Base-by-base conservation (phyloP, 2,113 vertebrate species). In the Aldabrachelys gigantea region DNA sequence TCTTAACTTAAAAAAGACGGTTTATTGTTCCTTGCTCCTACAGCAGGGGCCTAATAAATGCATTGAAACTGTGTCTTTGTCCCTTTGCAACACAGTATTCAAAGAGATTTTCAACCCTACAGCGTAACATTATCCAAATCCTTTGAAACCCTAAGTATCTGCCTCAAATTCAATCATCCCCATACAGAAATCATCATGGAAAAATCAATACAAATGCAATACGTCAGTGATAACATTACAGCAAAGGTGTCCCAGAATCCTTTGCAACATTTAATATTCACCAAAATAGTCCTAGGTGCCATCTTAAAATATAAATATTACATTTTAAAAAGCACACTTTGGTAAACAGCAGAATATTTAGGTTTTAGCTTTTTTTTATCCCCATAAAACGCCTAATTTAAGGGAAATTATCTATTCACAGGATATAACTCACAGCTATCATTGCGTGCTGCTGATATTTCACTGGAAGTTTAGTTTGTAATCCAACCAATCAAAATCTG, bases 1-100 rank as follows among this genome's bases (percentile, higher is more conserved):
- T 98, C 98, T 98, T 98, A 98, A 98, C 98, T 98, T 98, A 96
- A 98, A 98, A 98, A 98, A 98, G 93, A 98, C 97, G 97, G 92
- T 92, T 97, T 98, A 97, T 96, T 98, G 96, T 98, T 98, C 94
- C 94, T 94, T 3, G 6, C 95, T 97, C 85, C 97, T 98, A 98
- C 96, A 98, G 98, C 97, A 97, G 90, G 96, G 96, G 96, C 97
- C 98, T 98, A 98, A 98, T 98, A 98, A 98, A 98, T 82, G 96
- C 91, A 1, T 87, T 91, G 85, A 97, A 98, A 96, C 93, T 84
- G 92, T 50, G 95, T 85, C 95, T 98, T 96, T 97, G 96, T 95
- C 95, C 96, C 90, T 94, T 89, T 92, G 95, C 86, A 92, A 93
- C 80, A 31, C 38, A 95, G 94, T 95, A 96, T 95, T 98, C 97